Percentiles rank a stretch among this genome's conserved stretches.
Conservation (phyloP, 53 echinoderm and acorn worm species). For the Apostichopus leukothele region DNA sequence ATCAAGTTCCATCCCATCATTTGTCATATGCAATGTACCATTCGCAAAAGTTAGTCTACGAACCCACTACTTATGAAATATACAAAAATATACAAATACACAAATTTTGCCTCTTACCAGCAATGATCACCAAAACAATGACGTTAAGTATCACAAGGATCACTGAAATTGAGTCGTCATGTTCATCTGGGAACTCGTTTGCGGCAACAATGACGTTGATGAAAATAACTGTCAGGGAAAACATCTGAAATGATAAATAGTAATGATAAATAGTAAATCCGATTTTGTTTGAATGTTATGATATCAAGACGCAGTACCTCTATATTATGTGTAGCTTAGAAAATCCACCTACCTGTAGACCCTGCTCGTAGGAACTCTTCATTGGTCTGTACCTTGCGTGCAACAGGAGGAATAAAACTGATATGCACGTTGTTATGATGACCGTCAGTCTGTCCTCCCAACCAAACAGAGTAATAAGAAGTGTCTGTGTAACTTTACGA, state of each 20-base stretch:
- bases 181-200: slow-evolving; percentile 4
- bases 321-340: too few relatives aligned
- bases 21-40: too few relatives aligned
- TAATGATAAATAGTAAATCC: too few relatives aligned
- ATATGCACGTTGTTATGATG: not conserved
- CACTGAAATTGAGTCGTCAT: not conserved
- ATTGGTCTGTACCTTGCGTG: slow-evolving; percentile 13
- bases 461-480: slow-evolving; percentile 15
- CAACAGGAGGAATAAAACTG: not conserved
- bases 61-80: too few relatives aligned
- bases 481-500: slow-evolving; percentile 21
- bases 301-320: too few relatives aligned
- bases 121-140: slow-evolving; percentile 14
- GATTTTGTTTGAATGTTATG: too few relatives aligned
- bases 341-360: slow-evolving; percentile 1
- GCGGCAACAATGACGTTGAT: slow-evolving; percentile 27
- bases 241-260: slow-evolving; percentile 1
- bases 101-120: not conserved
- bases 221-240: slow-evolving; percentile 35
- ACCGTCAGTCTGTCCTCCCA: slow-evolving; percentile 22
- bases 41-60: too few relatives aligned
- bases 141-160: slow-evolving; percentile 7
- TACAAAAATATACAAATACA: too few relatives aligned
- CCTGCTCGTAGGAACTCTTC: slow-evolving; percentile 11
- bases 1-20: too few relatives aligned